Base-by-base conservation (phyloP, 2,888 invertebrate genomes). In the Eubasilissa splendida region DNA sequence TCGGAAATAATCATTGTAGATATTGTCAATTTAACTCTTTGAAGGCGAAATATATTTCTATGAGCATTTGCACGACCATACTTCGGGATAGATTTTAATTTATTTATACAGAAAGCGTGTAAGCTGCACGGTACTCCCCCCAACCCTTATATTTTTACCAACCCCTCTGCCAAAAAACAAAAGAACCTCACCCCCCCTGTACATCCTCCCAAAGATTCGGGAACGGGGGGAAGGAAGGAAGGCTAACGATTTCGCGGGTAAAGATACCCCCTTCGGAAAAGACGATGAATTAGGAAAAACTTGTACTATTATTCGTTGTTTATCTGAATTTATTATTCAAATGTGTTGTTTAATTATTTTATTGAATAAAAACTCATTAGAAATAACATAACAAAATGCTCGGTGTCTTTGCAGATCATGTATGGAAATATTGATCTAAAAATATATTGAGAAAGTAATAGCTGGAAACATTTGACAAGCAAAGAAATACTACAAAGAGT, bases 101-200 rank as follows among this genome's bases (percentile, higher is more conserved):
- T 80, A 83, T 83, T 83, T 83, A 83, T 81, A 81, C 80, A 79
- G 77, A 79, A 75, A 83, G 79, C 81, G 81, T 79, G 83, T 81
- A 79, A 80, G 79, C 80, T 74, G 76, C 60, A 78, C 80, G 73
- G 70, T 22, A 66, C 53, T 76, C 50, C 79, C 42, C 71, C 79
- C 68, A 63, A 76, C 80, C 79, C 79, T 71, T 75, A 68, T 73
- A 80, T 68, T 77, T 80, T 78, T 75, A 56, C 68, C 79, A 70
- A 68, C 82, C 82, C 76, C 73, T 60, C 79, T 68, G 50, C 78
- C 59, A 60, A 79, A 83, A 83, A 83, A 83, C 83, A 83, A 83
- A 83, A 81, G 83, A 83, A 81, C 71, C 68, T 53, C 78, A 73
- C 66, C 77, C 70, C 53, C 74, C 11, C 42, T 59, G 53, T 22